A percentile compares a stretch with the other conserved stretches of the same genome.
phyloP scores from a whole-genome alignment of 2,888 invertebrate species.

The Oscheius sp. region DNA sequence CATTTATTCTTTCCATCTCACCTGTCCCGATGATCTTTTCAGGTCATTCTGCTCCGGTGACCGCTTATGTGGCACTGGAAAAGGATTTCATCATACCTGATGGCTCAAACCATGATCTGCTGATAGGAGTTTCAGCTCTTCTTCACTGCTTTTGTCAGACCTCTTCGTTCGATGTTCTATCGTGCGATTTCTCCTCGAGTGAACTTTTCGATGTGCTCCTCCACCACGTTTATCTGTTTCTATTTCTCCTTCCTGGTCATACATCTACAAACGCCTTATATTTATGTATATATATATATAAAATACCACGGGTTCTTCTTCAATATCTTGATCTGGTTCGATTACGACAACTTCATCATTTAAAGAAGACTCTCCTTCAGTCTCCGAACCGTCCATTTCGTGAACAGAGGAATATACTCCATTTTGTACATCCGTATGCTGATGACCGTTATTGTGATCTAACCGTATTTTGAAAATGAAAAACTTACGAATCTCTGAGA shows the following conservation, averaged over 20 bases:
- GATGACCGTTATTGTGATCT: conserved; percentile 20
- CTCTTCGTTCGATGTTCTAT: not conserved
- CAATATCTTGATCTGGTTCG: conserved; percentile 4
- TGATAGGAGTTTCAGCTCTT: not conserved
- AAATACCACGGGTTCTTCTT: not conserved
- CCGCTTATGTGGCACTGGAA: conserved; percentile 12
- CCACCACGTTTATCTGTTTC: conserved; percentile 7
- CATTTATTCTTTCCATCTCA: too few relatives aligned
- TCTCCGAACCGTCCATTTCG: conserved; percentile 12
- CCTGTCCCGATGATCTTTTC: not conserved
- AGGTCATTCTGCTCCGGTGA: not conserved
- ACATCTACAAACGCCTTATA: not conserved
- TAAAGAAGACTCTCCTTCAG: conserved; percentile 10
- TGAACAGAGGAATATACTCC: conserved; percentile 19
- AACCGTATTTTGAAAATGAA: not conserved
- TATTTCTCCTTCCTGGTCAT: conserved; percentile 10
- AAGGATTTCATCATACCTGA: not conserved
- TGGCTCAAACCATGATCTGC: conserved; percentile 2
- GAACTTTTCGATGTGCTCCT: not conserved
- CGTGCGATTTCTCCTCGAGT: not conserved
- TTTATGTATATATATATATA: too few relatives aligned
- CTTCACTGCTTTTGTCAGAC: conserved; percentile 5
- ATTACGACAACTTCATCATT: not conserved
- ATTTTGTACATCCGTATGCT: conserved; percentile 7
- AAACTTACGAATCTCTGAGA: not conserved